Evolutionary conservation across 2,797 vertebrate species (phyloP).

Genomic region (Toxotes lorentzi): DNA sequence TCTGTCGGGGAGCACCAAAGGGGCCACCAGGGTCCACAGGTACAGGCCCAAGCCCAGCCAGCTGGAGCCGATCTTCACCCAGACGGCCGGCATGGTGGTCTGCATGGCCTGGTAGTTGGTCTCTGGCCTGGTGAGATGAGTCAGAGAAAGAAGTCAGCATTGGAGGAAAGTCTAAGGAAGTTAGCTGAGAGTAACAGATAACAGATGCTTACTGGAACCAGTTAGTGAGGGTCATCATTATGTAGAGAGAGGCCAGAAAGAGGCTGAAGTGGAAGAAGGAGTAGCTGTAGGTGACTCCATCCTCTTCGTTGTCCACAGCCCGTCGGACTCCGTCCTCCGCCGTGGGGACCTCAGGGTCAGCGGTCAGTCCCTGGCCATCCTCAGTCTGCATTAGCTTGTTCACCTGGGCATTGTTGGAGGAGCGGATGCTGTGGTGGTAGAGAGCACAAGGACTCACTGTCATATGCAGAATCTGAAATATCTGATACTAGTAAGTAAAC

Average conservation of each 20-base stretch:
- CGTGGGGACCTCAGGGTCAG: neutral
- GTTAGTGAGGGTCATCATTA: constrained; percentile 98
- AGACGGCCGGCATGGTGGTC: constrained; percentile 91
- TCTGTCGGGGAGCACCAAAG: constrained; percentile 85
- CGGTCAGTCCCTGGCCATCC: constrained; percentile 72
- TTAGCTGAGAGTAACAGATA: accelerated
- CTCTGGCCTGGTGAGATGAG: constrained; percentile 79
- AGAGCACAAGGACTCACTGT: neutral
- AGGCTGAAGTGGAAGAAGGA: constrained; percentile 95
- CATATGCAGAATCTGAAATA: neutral
- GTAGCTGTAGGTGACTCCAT: constrained; percentile 91
- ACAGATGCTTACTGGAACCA: constrained; percentile 90
- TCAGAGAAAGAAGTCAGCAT: neutral
- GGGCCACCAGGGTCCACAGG: constrained; percentile 94
- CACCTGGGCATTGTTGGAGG: constrained; percentile 92
- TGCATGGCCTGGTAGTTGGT: constrained; percentile 72
- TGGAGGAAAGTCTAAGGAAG: neutral
- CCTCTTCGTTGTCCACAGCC: constrained; percentile 92
- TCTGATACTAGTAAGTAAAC: neutral
- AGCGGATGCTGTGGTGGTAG: constrained; percentile 85
- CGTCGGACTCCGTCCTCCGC: constrained; percentile 73
- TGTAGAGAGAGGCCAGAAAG: constrained; percentile 91
- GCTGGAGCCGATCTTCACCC: constrained; percentile 95
- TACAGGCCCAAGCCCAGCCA: constrained; percentile 91
- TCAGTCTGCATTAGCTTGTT: constrained; percentile 94